phyloP scores from a whole-genome alignment of 2,888 invertebrate genomes.

The Colletes collaris region DNA sequence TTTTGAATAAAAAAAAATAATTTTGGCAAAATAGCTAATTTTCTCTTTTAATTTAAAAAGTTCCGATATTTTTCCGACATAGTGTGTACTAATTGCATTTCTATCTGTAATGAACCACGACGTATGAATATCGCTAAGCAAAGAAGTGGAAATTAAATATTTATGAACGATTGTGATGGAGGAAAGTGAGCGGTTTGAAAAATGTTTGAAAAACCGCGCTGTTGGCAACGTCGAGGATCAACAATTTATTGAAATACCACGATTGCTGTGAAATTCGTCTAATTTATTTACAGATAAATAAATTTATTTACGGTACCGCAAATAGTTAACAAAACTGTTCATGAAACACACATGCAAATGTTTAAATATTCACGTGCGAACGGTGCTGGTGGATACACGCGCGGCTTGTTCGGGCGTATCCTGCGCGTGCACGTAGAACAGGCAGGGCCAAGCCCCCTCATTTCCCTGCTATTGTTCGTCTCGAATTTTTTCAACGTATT shows the following conservation, averaged over 20 bases:
- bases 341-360: not conserved
- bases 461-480: slow-evolving; percentile 52
- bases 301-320: too few species aligned
- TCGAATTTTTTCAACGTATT: slow-evolving; percentile 62
- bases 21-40: too few species aligned
- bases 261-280: not conserved
- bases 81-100: too few species aligned
- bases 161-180: not conserved
- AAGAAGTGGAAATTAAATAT: not conserved
- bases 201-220: not conserved
- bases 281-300: slow-evolving; percentile 21
- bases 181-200: too few species aligned
- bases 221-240: not conserved
- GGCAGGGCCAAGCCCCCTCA: slow-evolving; percentile 12
- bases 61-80: too few species aligned
- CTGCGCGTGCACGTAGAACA: not conserved
- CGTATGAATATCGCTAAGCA: too few species aligned
- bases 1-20: too few species aligned
- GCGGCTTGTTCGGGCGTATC: not conserved
- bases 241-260: not conserved
- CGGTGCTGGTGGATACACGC: not conserved
- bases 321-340: not conserved
- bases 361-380: slow-evolving; percentile 18
- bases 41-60: too few species aligned
- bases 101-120: too few species aligned